Evolutionary conservation across 2,888 invertebrate genomes (phyloP).

Genomic region (Plagiodera versicolora): DNA sequence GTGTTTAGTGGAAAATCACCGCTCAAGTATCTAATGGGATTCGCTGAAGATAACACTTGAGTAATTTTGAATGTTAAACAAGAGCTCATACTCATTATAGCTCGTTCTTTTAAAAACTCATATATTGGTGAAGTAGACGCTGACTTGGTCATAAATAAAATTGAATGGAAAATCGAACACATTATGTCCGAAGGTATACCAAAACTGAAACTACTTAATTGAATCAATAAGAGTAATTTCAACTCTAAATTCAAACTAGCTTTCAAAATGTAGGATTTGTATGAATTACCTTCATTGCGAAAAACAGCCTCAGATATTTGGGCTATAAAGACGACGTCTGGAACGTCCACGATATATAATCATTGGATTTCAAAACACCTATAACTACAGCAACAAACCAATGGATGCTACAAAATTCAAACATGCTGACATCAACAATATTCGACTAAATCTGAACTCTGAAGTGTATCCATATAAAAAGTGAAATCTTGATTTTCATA

Average conservation of each 20-base stretch:
- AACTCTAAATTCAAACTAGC: too few relatives aligned
- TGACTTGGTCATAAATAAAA: not conserved
- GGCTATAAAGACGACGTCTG: not conserved
- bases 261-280: too few relatives aligned
- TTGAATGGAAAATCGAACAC: not conserved
- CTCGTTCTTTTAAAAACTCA: conserved; percentile 9
- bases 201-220: not conserved
- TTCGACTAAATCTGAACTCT: too few relatives aligned
- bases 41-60: not conserved
- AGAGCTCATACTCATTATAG: not conserved
- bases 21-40: conserved; percentile 3
- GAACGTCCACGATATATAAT: not conserved
- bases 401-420: not conserved
- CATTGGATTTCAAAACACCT: not conserved
- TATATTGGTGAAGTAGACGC: not conserved
- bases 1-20: conserved; percentile 3
- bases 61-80: not conserved
- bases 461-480: too few relatives aligned
- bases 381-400: not conserved
- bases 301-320: not conserved
- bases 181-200: not conserved
- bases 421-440: too few relatives aligned
- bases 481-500: too few relatives aligned
- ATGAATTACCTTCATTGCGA: not conserved
- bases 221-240: not conserved